Conservation (phyloP, 23 tunicate species). For the Trididemnum clinides region DNA sequence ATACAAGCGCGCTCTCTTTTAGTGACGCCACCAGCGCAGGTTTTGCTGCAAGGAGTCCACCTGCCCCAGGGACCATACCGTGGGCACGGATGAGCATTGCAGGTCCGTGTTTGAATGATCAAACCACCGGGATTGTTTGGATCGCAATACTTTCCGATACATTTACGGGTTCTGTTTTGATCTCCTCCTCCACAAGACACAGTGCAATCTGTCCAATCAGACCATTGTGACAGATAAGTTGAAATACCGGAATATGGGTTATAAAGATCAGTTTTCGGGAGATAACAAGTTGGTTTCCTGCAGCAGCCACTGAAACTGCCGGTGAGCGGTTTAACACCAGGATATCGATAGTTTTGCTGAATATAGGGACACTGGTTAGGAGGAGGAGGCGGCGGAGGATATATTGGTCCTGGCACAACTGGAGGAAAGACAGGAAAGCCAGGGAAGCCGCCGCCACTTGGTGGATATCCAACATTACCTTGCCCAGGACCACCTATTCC, state of each 20-base stretch:
- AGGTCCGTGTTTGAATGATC: constrained; percentile 15
- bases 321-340: constrained; percentile 43
- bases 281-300: constrained; percentile 65
- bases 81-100: constrained; percentile 26
- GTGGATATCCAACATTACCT: neutral
- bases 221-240: constrained; percentile 29
- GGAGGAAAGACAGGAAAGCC: neutral
- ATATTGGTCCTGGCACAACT: neutral
- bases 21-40: constrained; percentile 37
- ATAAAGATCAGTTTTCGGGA: constrained; percentile 25
- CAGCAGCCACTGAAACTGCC: constrained; percentile 88
- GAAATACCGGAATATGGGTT: constrained; percentile 43
- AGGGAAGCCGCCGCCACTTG: neutral
- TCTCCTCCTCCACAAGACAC: constrained; percentile 27
- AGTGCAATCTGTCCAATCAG: constrained; percentile 1
- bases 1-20: constrained; percentile 20
- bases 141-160: constrained; percentile 26
- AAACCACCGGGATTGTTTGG: constrained; percentile 4
- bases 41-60: constrained; percentile 7
- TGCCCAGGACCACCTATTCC: neutral
- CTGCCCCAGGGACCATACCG: constrained; percentile 1
- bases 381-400: neutral
- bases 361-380: constrained; percentile 46
- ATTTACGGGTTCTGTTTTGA: constrained; percentile 17
- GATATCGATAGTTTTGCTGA: neutral